Evolutionary conservation across 2,888 invertebrate genomes (phyloP), one percentile per base, ranked within the genome.

Genomic region (Tetragonisca angustula): DNA sequence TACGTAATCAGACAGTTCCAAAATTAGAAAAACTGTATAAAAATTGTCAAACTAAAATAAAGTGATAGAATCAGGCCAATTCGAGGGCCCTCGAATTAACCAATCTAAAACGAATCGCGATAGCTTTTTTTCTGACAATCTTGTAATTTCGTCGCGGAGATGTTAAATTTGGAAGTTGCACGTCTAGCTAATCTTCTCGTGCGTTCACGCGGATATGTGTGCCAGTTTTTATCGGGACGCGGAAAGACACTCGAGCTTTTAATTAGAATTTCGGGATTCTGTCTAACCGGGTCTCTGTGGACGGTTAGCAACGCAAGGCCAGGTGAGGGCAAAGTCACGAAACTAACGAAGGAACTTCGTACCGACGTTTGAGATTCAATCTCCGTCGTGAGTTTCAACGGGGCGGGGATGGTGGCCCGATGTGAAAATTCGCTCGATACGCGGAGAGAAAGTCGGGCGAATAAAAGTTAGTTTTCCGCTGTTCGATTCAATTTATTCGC

Each of bases 191-290:
- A 15, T 43, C 24, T 54, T n/a, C 65, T 54, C 65, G 54, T 15
- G 52, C 54, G n/a, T 52, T 74, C 36, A 74, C 36, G 36, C 17
- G 17, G 9, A 1, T 15, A n/a, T 15, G 21, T 49, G 15, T 11
- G 52, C n/a, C 64, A 19, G 24, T 52, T 74, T 65, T 74, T 54
- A 65, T 59, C n/a, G 13, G 36, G 65, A 54, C 4, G 5, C n/a
- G 21, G 13, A 4, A 64, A 52, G 72, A 49, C 4, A 36, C 74
- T 64, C 21, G n/a, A 24, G 52, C 36, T 54, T 65, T 43, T 74
- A 74, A 74, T 74, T 74, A 65, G 65, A 65, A 65, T 74, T 54
- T 59, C 61, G 49, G 11, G 4, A 21, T 9, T 61, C 61, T 21
- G n/a, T 65, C 36, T 36, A 15, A 21, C 36, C 36, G 43, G 43